These are phyloP conservation scores for Drosophila bipectinata DNA, from an alignment of 1,140 invertebrate genomes.

Conservation along the genomic window DNA sequence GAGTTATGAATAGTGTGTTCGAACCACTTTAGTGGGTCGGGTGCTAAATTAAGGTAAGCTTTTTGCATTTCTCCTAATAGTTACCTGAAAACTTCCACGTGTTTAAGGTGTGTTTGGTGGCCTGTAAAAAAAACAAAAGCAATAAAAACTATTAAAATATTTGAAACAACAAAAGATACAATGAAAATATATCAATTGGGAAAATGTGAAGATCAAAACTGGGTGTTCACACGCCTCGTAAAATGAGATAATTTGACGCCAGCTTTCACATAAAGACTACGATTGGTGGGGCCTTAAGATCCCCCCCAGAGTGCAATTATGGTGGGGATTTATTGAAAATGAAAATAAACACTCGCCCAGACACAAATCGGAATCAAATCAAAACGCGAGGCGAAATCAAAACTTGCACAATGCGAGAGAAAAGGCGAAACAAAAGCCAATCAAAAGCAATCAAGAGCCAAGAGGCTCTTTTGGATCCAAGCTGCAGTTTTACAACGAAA, in stretches of 20 bases:
- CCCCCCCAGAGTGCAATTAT: conserved; percentile 58
- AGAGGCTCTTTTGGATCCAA: conserved; percentile 31
- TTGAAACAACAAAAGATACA: conserved; percentile 23
- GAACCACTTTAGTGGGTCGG: conserved; percentile 23
- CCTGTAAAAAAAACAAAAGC: conserved; percentile 51
- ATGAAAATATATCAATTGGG: conserved; percentile 52
- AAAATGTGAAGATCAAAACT: conserved; percentile 59
- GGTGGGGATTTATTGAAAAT: conserved; percentile 62
- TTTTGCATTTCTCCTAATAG: conserved; percentile 18
- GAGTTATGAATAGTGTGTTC: conserved; percentile 32
- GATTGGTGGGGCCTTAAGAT: conserved; percentile 11
- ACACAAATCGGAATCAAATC: conserved; percentile 27
- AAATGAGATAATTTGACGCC: conserved; percentile 44
- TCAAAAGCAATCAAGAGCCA: conserved; percentile 58
- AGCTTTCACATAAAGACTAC: conserved; percentile 52
- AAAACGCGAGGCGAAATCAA: conserved; percentile 30
- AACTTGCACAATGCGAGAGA: conserved; percentile 31
- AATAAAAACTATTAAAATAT: conserved; percentile 61
- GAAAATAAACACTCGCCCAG: conserved; percentile 51
- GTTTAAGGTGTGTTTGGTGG: conserved; percentile 34
- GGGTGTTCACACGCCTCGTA: conserved; percentile 64
- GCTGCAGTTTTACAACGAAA: conserved; percentile 19
- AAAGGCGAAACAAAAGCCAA: conserved; percentile 54
- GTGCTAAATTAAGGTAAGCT: conserved; percentile 1
- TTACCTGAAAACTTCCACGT: conserved; percentile 57